Evolutionary conservation across 2,888 invertebrate genomes (phyloP), one percentile per base, ranked within the genome.

Genomic region (Xylota segnis): DNA sequence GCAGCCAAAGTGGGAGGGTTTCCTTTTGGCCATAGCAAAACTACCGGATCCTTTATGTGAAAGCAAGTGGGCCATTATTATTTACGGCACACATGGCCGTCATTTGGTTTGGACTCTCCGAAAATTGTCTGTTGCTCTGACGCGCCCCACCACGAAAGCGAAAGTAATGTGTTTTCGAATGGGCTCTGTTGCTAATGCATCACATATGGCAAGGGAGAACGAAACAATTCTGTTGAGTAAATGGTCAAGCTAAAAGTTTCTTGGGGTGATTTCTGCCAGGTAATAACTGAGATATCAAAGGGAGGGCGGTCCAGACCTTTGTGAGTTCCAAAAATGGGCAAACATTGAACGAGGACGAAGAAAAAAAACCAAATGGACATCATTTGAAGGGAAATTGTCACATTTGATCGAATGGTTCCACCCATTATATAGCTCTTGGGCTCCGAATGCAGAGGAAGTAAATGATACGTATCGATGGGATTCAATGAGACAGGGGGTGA

Each of bases 11-110:
- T 82, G 76, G 56, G 37, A 52, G 72, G 78, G 71, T 47, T 68
- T 68, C 52, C 77, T 43, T 78, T 59, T 10, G 70, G 65, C 72
- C 32, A 4, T 14, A 74, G 50, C 76, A 72, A 82, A 86, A 86
- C 82, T 82, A 82, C 76, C 72, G 45, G 68, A 86, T 82, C 82
- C 50, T 86, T 82, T 86, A 86, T 86, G 86, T 56, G 72, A 82
- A 86, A 86, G 82, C 76, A 86, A 86, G 86, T 82, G 82, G 86
- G 72, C 76, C 86, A 86, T 86, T 86, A 86, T 86, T 86, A 86
- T 86, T 86, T 86, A 86, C 86, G 86, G 68, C 82, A 72, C 82
- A 86, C 86, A 86, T 86, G 86, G 77, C 72, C 86, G 86, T 82
- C 86, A 86, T 86, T 86, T 82, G 71, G 82, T 56, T 75, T 61